These are phyloP conservation scores for Drosophila kanapiae DNA, from an alignment of 1,140 invertebrate species.

Conservation along the genomic window DNA sequence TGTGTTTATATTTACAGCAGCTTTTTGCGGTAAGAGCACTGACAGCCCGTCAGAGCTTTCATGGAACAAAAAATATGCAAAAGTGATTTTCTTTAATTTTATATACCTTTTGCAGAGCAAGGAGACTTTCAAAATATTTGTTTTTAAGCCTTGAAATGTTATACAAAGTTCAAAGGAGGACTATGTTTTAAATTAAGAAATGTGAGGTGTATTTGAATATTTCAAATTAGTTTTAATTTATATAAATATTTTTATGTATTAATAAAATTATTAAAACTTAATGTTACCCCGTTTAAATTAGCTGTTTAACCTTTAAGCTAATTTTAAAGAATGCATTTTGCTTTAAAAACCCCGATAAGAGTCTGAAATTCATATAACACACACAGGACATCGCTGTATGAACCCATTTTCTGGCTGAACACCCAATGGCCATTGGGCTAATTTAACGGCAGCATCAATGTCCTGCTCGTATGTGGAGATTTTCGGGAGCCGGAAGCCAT, in stretches of 20 bases:
- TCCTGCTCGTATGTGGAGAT: conserved; percentile 34
- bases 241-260: too few relatives aligned
- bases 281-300: too few relatives aligned
- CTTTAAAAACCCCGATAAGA: too few relatives aligned
- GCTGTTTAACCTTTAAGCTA: too few relatives aligned
- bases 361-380: conserved; percentile 8
- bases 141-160: not conserved
- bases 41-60: conserved; percentile 4
- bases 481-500: conserved; percentile 46
- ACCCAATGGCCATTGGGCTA: conserved; percentile 47
- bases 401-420: conserved; percentile 36
- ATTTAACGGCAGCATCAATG: conserved; percentile 58
- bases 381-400: not conserved
- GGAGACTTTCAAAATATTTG: not conserved
- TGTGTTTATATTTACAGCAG: conserved; percentile 63
- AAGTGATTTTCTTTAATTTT: conserved; percentile 12
- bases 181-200: not conserved
- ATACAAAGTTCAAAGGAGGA: not conserved
- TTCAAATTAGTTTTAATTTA: too few relatives aligned
- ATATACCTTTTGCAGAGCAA: not conserved
- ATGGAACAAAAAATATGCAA: conserved; percentile 32
- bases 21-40: not conserved
- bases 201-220: too few relatives aligned
- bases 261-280: too few relatives aligned
- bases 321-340: not conserved